Evolutionary conservation across 2,888 invertebrate genomes (phyloP).

Genomic region (Hyalella azteca): DNA sequence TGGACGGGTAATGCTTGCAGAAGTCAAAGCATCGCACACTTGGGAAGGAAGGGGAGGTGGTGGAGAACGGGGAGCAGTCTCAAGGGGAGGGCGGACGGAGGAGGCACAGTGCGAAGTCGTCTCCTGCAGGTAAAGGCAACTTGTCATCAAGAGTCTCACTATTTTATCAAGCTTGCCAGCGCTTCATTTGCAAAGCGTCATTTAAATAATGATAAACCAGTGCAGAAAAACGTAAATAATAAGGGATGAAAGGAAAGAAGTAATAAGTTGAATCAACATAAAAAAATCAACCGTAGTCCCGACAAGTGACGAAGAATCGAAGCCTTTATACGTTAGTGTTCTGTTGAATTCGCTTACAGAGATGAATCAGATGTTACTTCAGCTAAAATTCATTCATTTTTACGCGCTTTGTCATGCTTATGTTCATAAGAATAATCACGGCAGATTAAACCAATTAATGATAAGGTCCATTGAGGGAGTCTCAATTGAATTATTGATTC

Average conservation of each 20-base stretch:
- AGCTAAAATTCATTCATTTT: no score
- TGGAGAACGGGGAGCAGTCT: neutral
- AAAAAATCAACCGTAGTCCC: slow-evolving; percentile 13
- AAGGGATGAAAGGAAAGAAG: neutral
- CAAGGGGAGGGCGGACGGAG: neutral
- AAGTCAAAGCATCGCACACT: neutral
- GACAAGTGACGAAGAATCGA: neutral
- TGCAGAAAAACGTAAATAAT: slow-evolving; percentile 5
- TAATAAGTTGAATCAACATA: neutral
- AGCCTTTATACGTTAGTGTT: neutral
- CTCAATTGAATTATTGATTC: no score
- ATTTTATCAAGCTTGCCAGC: neutral
- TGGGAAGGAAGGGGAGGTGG: neutral
- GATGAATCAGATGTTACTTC: no score
- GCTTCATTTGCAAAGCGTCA: slow-evolving; percentile 17
- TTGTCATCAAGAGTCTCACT: slow-evolving; percentile 20
- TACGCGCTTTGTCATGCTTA: no score
- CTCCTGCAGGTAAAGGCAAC: slow-evolving; percentile 30
- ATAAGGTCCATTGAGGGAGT: no score
- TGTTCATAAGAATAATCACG: no score
- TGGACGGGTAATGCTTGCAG: neutral
- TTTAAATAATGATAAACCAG: no score
- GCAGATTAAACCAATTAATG: no score
- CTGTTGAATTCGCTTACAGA: no score
- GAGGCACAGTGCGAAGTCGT: slow-evolving; percentile 12